Base-by-base conservation (phyloP, 2,888 invertebrate species). In the Chymomyza fuscimana region DNA sequence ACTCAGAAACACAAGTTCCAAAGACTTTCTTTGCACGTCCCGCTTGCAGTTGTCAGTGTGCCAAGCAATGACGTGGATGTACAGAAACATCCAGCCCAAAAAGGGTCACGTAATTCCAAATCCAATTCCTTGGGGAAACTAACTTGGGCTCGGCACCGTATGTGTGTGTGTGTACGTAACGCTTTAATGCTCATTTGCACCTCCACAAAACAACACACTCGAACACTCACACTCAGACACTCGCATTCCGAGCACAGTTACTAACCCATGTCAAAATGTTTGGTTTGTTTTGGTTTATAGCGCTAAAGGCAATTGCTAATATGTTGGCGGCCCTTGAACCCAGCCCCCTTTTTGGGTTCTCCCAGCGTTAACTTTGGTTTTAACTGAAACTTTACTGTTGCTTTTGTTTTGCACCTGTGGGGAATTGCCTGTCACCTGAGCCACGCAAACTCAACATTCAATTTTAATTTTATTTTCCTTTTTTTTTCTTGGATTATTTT, bases 301-400 rank as follows among this genome's bases (percentile, higher is more conserved):
- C 77, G 77, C 83, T 77, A 75, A 77, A 77, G 87, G 83, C 83
- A 87, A 83, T 85, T 85, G 83, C 86, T 87, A 87, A 83, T 87
- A 73, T 75, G 82, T 70, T 66, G 58, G 64, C 63, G 46, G 25
- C 65, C 51, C 36, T 19, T 15, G 10, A 19, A 25, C 19, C 58
- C 25, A 69, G 6, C 62, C 50, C 59, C 69, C 63, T 69, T 64
- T 70, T 10, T 16, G 25, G n/a, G 32, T 19, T 12, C 25, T 19
- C 50, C 65, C 22, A 46, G 58, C 22, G 10, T 32, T 69, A 70
- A 61, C 64, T n/a, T 62, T 40, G 51, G 60, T 32, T 32, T 32
- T 32, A 32, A 32, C 7, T 9, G 32, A 32, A 32, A 32, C 32
- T 32, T 32, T 32, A 32, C 56, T 58, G 58, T 25, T 58, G 15